Evolutionary conservation across 2,888 invertebrate species (phyloP).

Genomic region (Tuberolachnus salignus): DNA sequence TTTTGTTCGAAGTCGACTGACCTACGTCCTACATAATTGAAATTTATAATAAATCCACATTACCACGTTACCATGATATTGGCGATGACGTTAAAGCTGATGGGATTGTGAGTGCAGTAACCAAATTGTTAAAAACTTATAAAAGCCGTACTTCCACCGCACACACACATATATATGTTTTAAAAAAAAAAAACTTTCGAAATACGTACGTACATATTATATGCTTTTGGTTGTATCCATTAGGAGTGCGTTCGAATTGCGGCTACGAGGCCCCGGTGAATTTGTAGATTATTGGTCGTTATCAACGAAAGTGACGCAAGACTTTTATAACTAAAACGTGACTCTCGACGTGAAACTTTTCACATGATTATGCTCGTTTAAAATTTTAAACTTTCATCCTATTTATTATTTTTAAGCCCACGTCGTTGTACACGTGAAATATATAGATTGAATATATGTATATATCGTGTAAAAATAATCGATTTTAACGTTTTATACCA

Average conservation of each 20-base stretch:
- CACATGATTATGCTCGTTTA: conserved; percentile 13
- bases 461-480: not conserved
- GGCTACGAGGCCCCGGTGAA: not conserved
- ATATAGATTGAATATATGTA: too few relatives aligned
- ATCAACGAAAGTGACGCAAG: conserved; percentile 6
- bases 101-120: conserved; percentile 19
- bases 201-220: conserved; percentile 1
- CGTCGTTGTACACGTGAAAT: not conserved
- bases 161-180: too few relatives aligned
- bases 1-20: too few relatives aligned
- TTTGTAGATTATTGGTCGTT: conserved; percentile 34
- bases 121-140: conserved; percentile 24
- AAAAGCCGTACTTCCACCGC: not conserved
- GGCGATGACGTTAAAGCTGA: conserved; percentile 14
- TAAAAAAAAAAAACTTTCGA: conserved; percentile 24
- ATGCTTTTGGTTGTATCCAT: conserved; percentile 7
- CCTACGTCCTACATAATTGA: not conserved
- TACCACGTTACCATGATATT: not conserved
- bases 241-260: conserved; percentile 4
- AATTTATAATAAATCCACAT: not conserved
- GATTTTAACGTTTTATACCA: not conserved
- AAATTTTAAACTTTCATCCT: not conserved
- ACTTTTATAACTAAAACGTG: conserved; percentile 41
- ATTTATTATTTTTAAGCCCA: conserved; percentile 21
- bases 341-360: conserved; percentile 17